Base-by-base conservation (phyloP, 2,888 invertebrate species). In the Itoplectis maculator region DNA sequence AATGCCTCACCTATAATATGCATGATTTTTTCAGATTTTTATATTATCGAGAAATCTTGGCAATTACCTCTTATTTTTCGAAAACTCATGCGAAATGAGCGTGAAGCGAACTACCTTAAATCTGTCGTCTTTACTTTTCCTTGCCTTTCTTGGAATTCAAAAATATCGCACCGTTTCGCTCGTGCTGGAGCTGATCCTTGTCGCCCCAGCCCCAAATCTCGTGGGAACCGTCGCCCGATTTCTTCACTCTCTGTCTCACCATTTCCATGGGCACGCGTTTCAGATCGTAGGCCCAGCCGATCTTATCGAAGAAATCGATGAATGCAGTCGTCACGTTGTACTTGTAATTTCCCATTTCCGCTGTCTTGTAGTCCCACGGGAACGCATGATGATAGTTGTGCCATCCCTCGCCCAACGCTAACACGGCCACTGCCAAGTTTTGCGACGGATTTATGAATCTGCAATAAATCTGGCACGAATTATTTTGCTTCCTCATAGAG, bases 231-330 rank as follows among this genome's bases (percentile, higher is more conserved):
- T 96, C 96, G 0, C 97, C 97, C 0, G 97, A 97, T 81, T 96
- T 94, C 88, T 94, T 92, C 0, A 96, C 96, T 18, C 97, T 94
- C 88, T 94, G 95, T 89, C 95, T 93, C 11, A 97, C 94, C 87
- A 96, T 95, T 69, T 96, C 95, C 9, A 94, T 90, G 0, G 96
- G 96, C 0, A 97, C 97, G 0, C 96, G 96, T 92, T 97, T 98
- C 87, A 97, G 92, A 92, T 98, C 97, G 91, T 97, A 97, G 0
- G 97, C 98, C 96, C 96, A 96, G 18, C 98, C 98, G 85, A 98
- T 93, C 91, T 95, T 95, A 9, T 97, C 96, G 93, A 96, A 97
- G 90, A 96, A 89, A 87, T 95, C 95, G 81, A 95, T 94, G 87
- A 95, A 94, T 11, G 93, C 89, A 0, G 95, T 95, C 0, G 95